A percentile compares a stretch with the other conserved stretches of the same genome.
phyloP scores from a whole-genome alignment of 2,888 invertebrate species.

The Lepidochrysops patricia region DNA sequence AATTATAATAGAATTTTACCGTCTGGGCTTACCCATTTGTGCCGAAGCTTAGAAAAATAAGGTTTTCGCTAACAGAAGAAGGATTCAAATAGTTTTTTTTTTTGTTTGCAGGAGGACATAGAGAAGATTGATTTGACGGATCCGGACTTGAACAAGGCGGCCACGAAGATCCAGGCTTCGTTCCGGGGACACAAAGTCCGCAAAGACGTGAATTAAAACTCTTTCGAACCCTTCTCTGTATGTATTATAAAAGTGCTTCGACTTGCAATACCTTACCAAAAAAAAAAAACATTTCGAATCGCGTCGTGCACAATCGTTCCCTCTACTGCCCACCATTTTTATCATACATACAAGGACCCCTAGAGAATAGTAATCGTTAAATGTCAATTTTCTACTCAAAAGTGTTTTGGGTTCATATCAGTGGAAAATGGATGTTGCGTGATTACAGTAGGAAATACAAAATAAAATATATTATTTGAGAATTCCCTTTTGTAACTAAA shows the following conservation, averaged over 20 bases:
- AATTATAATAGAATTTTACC: too few relatives aligned
- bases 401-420: slow-evolving; percentile 17
- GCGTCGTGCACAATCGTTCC: slow-evolving; percentile 3
- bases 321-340: slow-evolving; percentile 22
- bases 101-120: slow-evolving; percentile 77
- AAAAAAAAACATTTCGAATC: slow-evolving; percentile 3
- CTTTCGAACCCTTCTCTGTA: slow-evolving; percentile 34
- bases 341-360: slow-evolving; percentile 33
- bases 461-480: neutral
- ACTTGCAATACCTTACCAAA: slow-evolving; percentile 16
- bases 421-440: slow-evolving; percentile 45
- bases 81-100: too few relatives aligned
- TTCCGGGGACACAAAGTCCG: slow-evolving; percentile 93
- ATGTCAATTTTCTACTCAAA: slow-evolving; percentile 37
- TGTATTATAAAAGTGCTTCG: slow-evolving; percentile 24
- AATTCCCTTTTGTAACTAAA: slow-evolving; percentile 39
- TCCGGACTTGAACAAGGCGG: slow-evolving; percentile 91
- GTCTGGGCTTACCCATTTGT: too few relatives aligned
- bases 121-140: slow-evolving; percentile 89
- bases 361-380: slow-evolving; percentile 31
- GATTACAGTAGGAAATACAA: slow-evolving; percentile 24
- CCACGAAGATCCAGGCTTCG: slow-evolving; percentile 93
- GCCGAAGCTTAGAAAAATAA: too few relatives aligned
- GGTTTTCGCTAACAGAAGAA: too few relatives aligned
- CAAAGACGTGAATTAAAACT: slow-evolving; percentile 76